Evolutionary conservation across 2,888 invertebrate genomes (phyloP).

Genomic region (Timema cristinae): DNA sequence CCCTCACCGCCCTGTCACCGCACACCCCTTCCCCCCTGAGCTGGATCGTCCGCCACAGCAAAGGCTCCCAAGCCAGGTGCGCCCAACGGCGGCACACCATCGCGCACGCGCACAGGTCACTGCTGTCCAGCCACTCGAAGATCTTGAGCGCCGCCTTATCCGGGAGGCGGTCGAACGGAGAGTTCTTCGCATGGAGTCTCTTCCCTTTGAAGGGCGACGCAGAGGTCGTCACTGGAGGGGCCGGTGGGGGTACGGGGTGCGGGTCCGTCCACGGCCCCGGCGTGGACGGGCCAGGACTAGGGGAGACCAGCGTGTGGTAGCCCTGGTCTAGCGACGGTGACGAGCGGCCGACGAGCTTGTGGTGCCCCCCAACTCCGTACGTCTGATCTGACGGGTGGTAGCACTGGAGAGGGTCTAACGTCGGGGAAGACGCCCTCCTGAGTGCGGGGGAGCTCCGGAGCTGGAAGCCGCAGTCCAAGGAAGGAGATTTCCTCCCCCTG

Average conservation of each 20-base stretch:
- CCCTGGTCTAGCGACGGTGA: slow-evolving; percentile 74
- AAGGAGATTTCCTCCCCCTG: slow-evolving; percentile 31
- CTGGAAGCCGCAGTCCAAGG: slow-evolving; percentile 39
- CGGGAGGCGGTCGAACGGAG: slow-evolving; percentile 56
- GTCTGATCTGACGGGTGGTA: slow-evolving; percentile 23
- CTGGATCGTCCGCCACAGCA: slow-evolving; percentile 66
- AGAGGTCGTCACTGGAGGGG: slow-evolving; percentile 25
- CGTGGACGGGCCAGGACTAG: slow-evolving; percentile 49
- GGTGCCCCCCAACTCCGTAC: slow-evolving; percentile 21
- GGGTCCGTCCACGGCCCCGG: slow-evolving; percentile 40
- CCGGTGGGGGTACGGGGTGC: slow-evolving; percentile 29
- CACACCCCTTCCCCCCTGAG: slow-evolving; percentile 57
- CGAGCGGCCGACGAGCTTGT: slow-evolving; percentile 44
- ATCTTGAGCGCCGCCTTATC: slow-evolving; percentile 67
- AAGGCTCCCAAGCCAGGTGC: slow-evolving; percentile 71
- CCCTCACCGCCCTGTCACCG: slow-evolving; percentile 62
- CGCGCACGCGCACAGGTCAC: slow-evolving; percentile 68
- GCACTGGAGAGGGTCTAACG: slow-evolving; percentile 29
- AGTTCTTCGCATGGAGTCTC: slow-evolving; percentile 38
- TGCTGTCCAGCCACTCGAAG: slow-evolving; percentile 65
- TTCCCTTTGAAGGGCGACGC: slow-evolving; percentile 41
- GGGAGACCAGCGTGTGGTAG: slow-evolving; percentile 70
- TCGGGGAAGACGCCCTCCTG: slow-evolving; percentile 35
- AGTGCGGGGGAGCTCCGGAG: slow-evolving; percentile 24
- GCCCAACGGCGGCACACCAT: slow-evolving; percentile 74